These are phyloP conservation scores for Probosciger aterrimus DNA, from an alignment of 2,113 vertebrate genomes.

Conservation along the genomic window DNA sequence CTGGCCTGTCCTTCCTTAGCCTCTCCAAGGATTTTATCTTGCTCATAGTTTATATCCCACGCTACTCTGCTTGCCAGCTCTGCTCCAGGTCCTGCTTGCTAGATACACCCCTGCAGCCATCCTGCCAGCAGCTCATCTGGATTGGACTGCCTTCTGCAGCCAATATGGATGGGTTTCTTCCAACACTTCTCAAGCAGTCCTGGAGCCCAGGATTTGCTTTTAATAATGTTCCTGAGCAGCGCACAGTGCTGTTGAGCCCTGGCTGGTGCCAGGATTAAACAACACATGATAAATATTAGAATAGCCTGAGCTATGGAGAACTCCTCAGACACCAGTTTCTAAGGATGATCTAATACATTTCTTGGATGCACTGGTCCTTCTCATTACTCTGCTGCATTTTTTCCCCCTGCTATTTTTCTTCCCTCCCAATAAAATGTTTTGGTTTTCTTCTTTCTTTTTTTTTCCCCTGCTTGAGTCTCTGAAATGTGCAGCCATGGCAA, in stretches of 20 bases:
- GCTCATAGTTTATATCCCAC: background rate
- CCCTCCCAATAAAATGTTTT: conserved; percentile 30
- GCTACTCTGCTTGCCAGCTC: background rate
- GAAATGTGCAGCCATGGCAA: conserved; percentile 18
- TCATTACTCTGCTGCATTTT: conserved; percentile 44
- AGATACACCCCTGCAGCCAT: background rate
- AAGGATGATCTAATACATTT: conserved; percentile 48
- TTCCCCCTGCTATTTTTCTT: conserved; percentile 20
- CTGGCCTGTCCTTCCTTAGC: background rate
- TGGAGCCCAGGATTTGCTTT: background rate
- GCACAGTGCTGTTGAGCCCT: background rate
- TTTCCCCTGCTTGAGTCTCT: background rate
- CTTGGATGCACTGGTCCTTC: background rate
- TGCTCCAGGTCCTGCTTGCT: background rate
- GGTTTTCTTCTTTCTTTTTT: background rate
- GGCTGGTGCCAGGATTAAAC: conserved; percentile 8
- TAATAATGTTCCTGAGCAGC: background rate
- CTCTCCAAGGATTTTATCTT: background rate
- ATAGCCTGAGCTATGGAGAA: background rate
- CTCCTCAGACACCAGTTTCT: conserved; percentile 46
- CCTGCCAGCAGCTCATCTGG: background rate
- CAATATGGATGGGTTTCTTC: background rate
- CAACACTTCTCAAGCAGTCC: background rate
- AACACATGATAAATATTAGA: conserved; percentile 47
- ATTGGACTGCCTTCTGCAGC: background rate